Base-by-base conservation (phyloP, 2,888 invertebrate species). In the Phyllotreta cruciferae region DNA sequence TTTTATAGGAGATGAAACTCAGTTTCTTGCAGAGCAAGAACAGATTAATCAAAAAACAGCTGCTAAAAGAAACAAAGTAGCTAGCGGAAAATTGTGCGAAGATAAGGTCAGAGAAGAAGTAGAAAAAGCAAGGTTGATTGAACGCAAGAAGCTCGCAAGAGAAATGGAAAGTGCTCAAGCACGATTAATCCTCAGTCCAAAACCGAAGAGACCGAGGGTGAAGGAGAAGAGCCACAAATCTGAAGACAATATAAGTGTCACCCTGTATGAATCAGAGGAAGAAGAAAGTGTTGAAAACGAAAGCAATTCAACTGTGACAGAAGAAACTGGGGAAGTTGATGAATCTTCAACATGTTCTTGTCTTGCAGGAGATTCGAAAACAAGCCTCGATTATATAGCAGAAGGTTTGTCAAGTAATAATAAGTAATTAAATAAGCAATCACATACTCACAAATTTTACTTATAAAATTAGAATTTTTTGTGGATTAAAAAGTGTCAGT, bases 121-220 rank as follows among this genome's bases (percentile, higher is more conserved):
- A 37, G 52, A 52, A 37, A 52, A 52, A 52, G 69, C 71, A 47
- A 72, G 36, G 13, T 7, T 73, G 4, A 47, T 68, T 6, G 75
- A 80, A 60, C 74, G 74, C 9, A 78, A 73, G 66, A 78, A 76
- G 57, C 56, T 77, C 36, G 79, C 79, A 13, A 76, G 84, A 64
- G 81, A 83, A 62, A 71, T 82, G 10, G 85, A 85, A 75, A 81
- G 84, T 73, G 67, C 79, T 1, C 10, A 38, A 14, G 37, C 52
- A 7, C 52, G 38, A 5, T 13, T 52, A 13, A 11, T 50, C 10
- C 10, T 3, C 1, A 52, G 52, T 6, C 11, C 52, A 6, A 11
- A 64, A 70, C 44, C 60, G 6, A 70, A 65, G 61, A 41, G 55
- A 1, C 34, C 65, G 7, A 37, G 14, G 9, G 9, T 24, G n/a